A percentile compares a stretch with the other conserved stretches of the same genome.
phyloP scores from a whole-genome alignment of 2,888 invertebrate genomes.

The Eupeodes luniger region DNA sequence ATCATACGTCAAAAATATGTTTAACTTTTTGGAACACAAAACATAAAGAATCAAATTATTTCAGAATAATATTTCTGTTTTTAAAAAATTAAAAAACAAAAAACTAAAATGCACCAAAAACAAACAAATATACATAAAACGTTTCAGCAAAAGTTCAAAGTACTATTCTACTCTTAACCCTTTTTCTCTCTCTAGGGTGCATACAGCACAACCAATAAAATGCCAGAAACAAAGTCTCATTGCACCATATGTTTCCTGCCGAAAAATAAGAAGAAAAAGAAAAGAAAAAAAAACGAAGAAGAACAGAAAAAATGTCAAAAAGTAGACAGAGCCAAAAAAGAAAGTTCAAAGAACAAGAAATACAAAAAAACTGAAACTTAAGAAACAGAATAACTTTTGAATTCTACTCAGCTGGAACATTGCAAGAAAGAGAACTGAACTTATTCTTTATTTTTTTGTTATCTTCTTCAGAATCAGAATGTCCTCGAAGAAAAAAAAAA shows the following conservation, averaged over 20 bases:
- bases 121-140: background rate
- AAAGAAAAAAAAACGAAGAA: background rate
- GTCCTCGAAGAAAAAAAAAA: constrained; percentile 39
- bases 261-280: constrained; percentile 1
- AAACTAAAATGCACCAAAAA: background rate
- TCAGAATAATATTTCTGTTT: constrained; percentile 20
- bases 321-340: constrained; percentile 57
- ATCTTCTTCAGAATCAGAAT: background rate
- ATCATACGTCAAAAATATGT: constrained; percentile 43
- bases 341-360: constrained; percentile 55
- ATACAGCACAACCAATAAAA: constrained; percentile 55
- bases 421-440: constrained; percentile 45
- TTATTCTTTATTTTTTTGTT: constrained; percentile 21
- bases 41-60: constrained; percentile 15
- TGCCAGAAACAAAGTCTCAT: constrained; percentile 58
- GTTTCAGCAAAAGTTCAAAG: constrained; percentile 47
- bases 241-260: constrained; percentile 69
- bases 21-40: background rate
- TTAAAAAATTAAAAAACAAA: constrained; percentile 34
- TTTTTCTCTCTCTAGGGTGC: constrained; percentile 50
- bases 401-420: constrained; percentile 73
- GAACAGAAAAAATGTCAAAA: constrained; percentile 48
- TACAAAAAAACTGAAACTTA: constrained; percentile 43
- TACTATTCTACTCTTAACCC: constrained; percentile 32
- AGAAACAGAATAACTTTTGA: constrained; percentile 73